A percentile compares a stretch with the other conserved stretches of the same genome.
These are phyloP conservation scores for Imbricaverruca yamaguchii DNA, from an alignment of 2,888 invertebrate genomes.

Conservation along the genomic window DNA sequence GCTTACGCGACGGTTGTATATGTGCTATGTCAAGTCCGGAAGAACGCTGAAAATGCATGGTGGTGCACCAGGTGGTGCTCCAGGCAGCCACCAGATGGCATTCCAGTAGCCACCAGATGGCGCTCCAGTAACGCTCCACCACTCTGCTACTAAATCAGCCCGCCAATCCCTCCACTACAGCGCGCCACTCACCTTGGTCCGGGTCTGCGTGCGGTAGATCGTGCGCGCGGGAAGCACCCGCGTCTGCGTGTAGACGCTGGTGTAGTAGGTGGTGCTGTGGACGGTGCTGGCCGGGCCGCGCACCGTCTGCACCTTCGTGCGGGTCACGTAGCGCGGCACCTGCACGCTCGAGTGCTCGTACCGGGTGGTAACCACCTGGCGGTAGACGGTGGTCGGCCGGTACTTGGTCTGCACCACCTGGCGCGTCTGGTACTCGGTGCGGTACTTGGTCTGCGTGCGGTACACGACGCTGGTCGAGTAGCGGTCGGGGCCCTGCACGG, in stretches of 20 bases:
- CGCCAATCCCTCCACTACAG: too few relatives aligned
- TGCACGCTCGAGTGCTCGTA: background rate
- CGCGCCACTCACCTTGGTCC: background rate
- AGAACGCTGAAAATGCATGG: too few relatives aligned
- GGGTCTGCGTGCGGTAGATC: background rate
- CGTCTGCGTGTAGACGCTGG: background rate
- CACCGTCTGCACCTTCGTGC: background rate
- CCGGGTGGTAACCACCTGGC: background rate
- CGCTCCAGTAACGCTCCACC: too few relatives aligned
- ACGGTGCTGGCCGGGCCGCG: slow-evolving; percentile 7
- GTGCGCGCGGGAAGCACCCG: background rate
- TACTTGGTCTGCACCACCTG: background rate
- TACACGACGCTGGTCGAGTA: background rate
- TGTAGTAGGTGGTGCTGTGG: background rate
- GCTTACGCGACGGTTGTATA: too few relatives aligned
- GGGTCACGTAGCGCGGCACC: background rate
- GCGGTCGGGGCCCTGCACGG: background rate
- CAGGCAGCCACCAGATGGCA: too few relatives aligned
- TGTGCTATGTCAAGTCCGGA: too few relatives aligned
- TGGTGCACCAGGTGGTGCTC: too few relatives aligned
- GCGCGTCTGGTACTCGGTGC: background rate
- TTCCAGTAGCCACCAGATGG: too few relatives aligned
- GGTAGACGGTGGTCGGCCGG: slow-evolving; percentile 13
- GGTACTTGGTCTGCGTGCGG: background rate
- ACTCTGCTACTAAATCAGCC: too few relatives aligned